Conservation (phyloP, 2,797 vertebrate species). For the Sebastes variabilis region DNA sequence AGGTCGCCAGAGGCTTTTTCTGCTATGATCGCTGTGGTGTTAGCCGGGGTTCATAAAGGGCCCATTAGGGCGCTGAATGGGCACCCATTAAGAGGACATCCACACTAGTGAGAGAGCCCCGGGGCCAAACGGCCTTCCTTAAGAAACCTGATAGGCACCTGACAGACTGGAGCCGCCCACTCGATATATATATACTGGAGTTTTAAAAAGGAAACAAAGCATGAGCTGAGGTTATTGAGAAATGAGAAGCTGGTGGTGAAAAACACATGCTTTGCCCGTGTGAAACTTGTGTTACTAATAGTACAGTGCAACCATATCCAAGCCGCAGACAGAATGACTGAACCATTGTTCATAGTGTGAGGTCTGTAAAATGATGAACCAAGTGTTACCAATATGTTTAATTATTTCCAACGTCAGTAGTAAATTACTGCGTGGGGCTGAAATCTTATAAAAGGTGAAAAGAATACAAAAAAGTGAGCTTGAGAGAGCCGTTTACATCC, state of each 20-base stretch:
- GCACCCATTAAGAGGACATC: conserved; percentile 76
- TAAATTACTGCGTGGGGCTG: neutral
- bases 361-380: neutral
- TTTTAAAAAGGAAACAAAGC: conserved; percentile 4
- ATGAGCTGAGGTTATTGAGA: neutral
- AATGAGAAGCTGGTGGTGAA: neutral
- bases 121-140: conserved; percentile 42
- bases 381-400: neutral
- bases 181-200: neutral
- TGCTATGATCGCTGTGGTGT: conserved; percentile 68
- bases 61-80: conserved; percentile 78
- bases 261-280: neutral
- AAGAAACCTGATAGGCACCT: conserved; percentile 55
- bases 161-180: conserved; percentile 30
- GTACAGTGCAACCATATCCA: neutral
- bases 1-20: conserved; percentile 72
- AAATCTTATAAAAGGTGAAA: neutral
- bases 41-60: conserved; percentile 72
- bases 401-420: neutral
- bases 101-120: conserved; percentile 67
- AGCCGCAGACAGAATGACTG: neutral
- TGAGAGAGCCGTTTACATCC: neutral
- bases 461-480: neutral
- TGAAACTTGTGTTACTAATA: neutral
- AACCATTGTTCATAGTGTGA: neutral